These are phyloP conservation scores for Stenolophus ochropezus DNA, from an alignment of 2,888 invertebrate genomes.

Conservation along the genomic window DNA sequence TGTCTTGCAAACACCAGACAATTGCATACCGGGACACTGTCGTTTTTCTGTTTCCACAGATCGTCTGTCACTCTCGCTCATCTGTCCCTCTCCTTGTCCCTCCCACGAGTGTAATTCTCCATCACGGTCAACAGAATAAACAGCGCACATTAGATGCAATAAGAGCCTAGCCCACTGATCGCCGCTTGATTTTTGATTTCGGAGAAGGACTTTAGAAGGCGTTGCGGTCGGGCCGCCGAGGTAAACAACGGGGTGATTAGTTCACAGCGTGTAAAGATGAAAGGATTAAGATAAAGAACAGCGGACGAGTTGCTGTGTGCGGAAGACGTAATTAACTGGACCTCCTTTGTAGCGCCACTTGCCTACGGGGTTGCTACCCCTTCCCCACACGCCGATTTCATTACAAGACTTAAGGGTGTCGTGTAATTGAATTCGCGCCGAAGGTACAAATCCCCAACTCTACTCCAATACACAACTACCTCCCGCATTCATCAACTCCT, in stretches of 20 bases:
- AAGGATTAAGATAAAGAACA: slow-evolving; percentile 47
- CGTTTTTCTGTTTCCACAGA: slow-evolving; percentile 42
- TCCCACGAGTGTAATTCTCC: slow-evolving; percentile 43
- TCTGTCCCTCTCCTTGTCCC: neutral
- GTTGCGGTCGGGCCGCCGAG: neutral
- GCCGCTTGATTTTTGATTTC: slow-evolving; percentile 7
- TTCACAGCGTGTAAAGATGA: slow-evolving; percentile 49
- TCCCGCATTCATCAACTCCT: too few species aligned
- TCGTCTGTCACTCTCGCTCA: slow-evolving; percentile 10
- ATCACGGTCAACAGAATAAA: slow-evolving; percentile 51
- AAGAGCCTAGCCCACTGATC: neutral
- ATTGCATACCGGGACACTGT: slow-evolving; percentile 50
- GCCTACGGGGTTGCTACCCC: neutral
- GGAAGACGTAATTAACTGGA: slow-evolving; percentile 43
- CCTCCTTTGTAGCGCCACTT: slow-evolving; percentile 6
- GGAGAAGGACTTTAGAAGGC: neutral
- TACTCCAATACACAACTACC: neutral
- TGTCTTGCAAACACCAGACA: slow-evolving; percentile 52
- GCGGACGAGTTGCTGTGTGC: slow-evolving; percentile 7
- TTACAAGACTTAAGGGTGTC: neutral
- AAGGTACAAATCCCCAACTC: neutral
- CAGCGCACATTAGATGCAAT: slow-evolving; percentile 41
- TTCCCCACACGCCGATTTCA: neutral
- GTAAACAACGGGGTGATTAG: neutral
- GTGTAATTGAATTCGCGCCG: neutral